These are phyloP conservation scores for Mechanitis messenoides DNA, from an alignment of 2,888 invertebrate species.

Conservation along the genomic window DNA sequence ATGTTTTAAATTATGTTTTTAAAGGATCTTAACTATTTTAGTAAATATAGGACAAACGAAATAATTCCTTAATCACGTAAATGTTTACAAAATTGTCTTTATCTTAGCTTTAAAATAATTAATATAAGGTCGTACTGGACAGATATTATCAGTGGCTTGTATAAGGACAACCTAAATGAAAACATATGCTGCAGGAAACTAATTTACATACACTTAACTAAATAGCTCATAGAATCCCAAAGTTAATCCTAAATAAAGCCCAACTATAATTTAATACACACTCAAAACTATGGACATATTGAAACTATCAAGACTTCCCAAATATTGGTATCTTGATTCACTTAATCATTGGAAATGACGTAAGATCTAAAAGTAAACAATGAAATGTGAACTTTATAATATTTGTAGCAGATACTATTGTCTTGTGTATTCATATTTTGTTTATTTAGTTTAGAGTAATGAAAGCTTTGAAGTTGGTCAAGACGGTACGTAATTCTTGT, in stretches of 20 bases:
- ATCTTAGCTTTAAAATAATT: not conserved
- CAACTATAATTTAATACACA: conserved; percentile 31
- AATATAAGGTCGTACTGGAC: not conserved
- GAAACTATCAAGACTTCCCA: conserved; percentile 27
- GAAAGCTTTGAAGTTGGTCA: conserved; percentile 20
- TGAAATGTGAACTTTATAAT: conserved; percentile 10
- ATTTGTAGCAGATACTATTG: not conserved
- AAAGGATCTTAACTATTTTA: no score
- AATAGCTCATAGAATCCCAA: conserved; percentile 22
- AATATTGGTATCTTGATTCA: conserved; percentile 27
- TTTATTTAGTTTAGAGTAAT: not conserved
- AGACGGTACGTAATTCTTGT: conserved; percentile 20
- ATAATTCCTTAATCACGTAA: no score
- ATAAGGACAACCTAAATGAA: conserved; percentile 15
- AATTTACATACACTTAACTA: conserved; percentile 27
- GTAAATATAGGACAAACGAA: no score
- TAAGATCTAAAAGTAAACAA: not conserved
- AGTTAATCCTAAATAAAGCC: conserved; percentile 29
- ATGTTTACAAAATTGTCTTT: not conserved
- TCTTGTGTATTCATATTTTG: not conserved
- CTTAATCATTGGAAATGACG: not conserved
- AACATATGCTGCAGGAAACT: conserved; percentile 23
- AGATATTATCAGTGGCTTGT: conserved; percentile 6
- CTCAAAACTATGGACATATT: conserved; percentile 32
- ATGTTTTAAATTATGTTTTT: no score